Evolutionary conservation across 2,113 vertebrate genomes (phyloP), one percentile per base, ranked within the genome.

Genomic region (Pelvicachromis taeniatus): DNA sequence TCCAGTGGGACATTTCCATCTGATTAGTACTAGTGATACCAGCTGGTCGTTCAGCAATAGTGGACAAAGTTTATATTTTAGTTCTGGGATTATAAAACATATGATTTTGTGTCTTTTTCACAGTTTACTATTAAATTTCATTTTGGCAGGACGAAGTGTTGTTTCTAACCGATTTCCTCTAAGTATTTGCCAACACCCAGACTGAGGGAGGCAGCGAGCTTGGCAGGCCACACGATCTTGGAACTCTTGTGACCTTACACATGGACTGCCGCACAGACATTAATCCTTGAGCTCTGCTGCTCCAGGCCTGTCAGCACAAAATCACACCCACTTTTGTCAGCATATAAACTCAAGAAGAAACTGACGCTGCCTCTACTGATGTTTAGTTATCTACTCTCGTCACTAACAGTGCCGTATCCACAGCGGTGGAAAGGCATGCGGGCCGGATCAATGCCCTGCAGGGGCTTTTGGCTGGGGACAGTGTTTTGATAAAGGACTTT

Each of bases 401-500:
- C 53, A 52, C 23, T n/a, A 4, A 19, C 52, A 82, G 56, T 40
- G 31, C 59, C 17, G 73, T 16, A 12, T 65, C 56, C 75, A 85
- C 53, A 59, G 83, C 73, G 63, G 55, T 11, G n/a, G 77, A 52
- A 65, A 87, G 50, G 45, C 77, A 77, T 83, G 81, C 78, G 55
- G 80, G 61, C 78, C 77, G 65, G 87, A 90, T 86, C 86, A 65
- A 35, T 89, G 89, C 85, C 88, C 89, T 70, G 86, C 31, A 70
- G 86, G 80, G 75, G 17, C 29, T 55, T 19, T 82, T 93, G 88
- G 90, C 90, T 78, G 13, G 42, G 55, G 45, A 70, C 42, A 26
- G 14, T 73, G 58, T 89, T 91, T 89, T 91, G 85, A 90, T 90
- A 83, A 87, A 85, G 59, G 58, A 61, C 65, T 88, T 81, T 65